Percentiles rank a stretch among this genome's conserved stretches.
Evolutionary conservation across 2,113 vertebrate genomes (phyloP).

Genomic region (Panthera leo): DNA sequence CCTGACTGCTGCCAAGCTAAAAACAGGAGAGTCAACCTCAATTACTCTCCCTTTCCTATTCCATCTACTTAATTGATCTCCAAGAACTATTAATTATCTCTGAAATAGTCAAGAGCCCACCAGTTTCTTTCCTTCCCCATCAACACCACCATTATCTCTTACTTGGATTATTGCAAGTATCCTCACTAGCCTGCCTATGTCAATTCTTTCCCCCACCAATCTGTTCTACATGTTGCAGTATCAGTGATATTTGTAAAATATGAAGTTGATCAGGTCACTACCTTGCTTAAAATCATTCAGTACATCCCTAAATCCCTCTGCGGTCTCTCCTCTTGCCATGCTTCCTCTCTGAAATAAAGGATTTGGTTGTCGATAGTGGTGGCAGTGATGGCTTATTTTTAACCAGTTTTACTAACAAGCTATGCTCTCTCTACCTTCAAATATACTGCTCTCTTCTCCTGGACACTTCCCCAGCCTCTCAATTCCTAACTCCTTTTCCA

Average conservation of each 20-base stretch:
- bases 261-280: neutral
- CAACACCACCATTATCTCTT: neutral
- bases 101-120: neutral
- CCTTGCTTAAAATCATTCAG: neutral
- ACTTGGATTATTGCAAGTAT: slow-evolving; percentile 20
- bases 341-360: neutral
- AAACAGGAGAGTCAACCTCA: neutral
- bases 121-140: neutral
- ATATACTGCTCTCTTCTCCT: neutral
- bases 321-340: neutral
- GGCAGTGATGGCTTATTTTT: neutral
- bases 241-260: neutral
- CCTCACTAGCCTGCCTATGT: neutral
- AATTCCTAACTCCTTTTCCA: neutral
- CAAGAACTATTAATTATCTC: neutral
- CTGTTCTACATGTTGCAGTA: neutral
- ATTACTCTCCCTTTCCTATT: neutral
- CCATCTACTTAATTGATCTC: neutral
- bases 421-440: neutral
- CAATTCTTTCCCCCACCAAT: neutral
- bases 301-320: neutral
- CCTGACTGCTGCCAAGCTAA: neutral
- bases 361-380: neutral
- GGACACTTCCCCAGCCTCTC: neutral
- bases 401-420: neutral